Percentiles rank a stretch among this genome's conserved stretches.
Conservation (phyloP, 2,797 vertebrate species). For the Anisognathus igniventris region DNA sequence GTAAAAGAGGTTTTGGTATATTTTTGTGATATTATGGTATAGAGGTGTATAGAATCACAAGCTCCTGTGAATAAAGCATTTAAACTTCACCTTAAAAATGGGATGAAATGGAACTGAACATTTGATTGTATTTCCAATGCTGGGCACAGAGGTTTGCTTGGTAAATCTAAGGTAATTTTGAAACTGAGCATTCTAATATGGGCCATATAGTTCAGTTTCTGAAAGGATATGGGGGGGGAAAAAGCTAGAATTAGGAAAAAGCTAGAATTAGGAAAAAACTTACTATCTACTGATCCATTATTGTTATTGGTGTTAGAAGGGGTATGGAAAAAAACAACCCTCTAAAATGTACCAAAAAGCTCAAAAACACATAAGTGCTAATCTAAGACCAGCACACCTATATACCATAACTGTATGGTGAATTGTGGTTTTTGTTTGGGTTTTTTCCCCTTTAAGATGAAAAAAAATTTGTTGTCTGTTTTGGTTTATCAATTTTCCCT, state of each 20-base stretch:
- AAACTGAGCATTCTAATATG: not conserved
- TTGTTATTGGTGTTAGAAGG: fast-evolving
- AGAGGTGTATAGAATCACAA: not conserved
- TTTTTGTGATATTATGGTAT: not conserved
- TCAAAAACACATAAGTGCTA: not conserved
- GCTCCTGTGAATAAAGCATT: not conserved
- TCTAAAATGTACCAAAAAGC: not conserved
- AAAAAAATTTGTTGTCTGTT: not conserved
- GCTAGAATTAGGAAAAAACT: not conserved
- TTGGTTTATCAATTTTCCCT: not conserved
- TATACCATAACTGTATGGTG: not conserved
- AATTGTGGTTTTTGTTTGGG: not conserved
- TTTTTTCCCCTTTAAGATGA: not conserved
- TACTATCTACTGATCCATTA: not conserved
- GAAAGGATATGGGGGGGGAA: not conserved
- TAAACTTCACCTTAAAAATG: not conserved
- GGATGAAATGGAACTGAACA: not conserved
- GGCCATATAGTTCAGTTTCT: not conserved
- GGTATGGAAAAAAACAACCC: not conserved
- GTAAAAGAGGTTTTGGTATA: not conserved
- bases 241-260: not conserved
- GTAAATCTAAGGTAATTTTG: not conserved
- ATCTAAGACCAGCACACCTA: not conserved
- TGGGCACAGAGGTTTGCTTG: not conserved
- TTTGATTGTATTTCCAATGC: not conserved